phyloP scores from a whole-genome alignment of 2,888 invertebrate species.

The Tillus elongatus region DNA sequence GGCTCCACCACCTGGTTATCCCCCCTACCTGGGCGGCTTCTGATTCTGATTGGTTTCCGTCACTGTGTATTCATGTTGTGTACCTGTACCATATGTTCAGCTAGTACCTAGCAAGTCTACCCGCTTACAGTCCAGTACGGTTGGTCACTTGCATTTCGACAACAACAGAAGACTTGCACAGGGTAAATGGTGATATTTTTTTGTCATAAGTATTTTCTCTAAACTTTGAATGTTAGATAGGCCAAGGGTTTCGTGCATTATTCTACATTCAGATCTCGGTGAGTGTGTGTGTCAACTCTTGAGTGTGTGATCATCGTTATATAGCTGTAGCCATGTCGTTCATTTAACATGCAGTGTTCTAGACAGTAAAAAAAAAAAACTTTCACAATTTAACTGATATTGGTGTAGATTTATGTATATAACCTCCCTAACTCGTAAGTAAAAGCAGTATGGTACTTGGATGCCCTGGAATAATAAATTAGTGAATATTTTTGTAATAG shows the following conservation, averaged over 20 bases:
- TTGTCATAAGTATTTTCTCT: slow-evolving; percentile 46
- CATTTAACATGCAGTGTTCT: too few relatives aligned
- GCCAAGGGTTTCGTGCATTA: slow-evolving; percentile 45
- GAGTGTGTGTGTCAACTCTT: slow-evolving; percentile 35
- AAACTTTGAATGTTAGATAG: slow-evolving; percentile 45
- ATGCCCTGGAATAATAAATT: too few relatives aligned
- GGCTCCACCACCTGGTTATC: slow-evolving; percentile 41
- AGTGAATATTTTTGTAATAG: too few relatives aligned
- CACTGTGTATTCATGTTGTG: slow-evolving; percentile 45
- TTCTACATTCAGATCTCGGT: slow-evolving; percentile 40
- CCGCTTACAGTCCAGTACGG: slow-evolving; percentile 38
- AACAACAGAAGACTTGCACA: slow-evolving; percentile 46
- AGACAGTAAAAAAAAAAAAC: too few relatives aligned
- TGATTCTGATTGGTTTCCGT: slow-evolving; percentile 45
- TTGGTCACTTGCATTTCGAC: slow-evolving; percentile 44
- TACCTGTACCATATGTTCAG: slow-evolving; percentile 46
- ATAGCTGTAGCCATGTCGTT: slow-evolving; percentile 41
- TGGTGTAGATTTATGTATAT: too few relatives aligned
- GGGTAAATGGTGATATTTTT: slow-evolving; percentile 47
- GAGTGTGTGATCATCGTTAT: slow-evolving; percentile 35
- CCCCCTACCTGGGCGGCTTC: slow-evolving; percentile 41
- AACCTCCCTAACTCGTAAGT: too few relatives aligned
- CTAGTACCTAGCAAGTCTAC: slow-evolving; percentile 46
- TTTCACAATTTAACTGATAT: too few relatives aligned
- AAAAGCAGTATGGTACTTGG: too few relatives aligned